Evolutionary conservation across 2,888 invertebrate species (phyloP), one percentile per base, ranked within the genome.

Genomic region (Polydrusus pterygomalis): DNA sequence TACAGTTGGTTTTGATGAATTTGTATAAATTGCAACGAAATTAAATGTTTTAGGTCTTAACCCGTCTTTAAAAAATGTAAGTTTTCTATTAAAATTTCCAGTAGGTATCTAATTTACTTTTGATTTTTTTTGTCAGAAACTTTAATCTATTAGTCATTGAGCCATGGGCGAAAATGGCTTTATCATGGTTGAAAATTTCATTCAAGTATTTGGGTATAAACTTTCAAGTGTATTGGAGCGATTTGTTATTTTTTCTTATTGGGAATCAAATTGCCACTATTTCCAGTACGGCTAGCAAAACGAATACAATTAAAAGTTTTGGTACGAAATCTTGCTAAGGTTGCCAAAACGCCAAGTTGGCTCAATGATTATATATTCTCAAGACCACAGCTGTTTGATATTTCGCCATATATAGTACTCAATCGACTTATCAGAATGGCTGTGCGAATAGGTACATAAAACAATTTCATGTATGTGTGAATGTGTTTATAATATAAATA

Each of bases 391-490:
- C 83, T 83, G 82, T 86, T 86, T 86, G 86, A 86, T 86, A 85
- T 83, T 83, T 85, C 85, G 83, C 80, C 75, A 82, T 80, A 77
- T 54, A 74, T 76, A 75, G 75, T 77, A 62, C 54, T 70, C 70
- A 11, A 79, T 79, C 84, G 85, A 86, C 83, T 85, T 87, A 87
- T 87, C 87, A 86, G 85, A 84, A 84, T 79, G 86, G 85, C 86
- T 87, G 87, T 87, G 86, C 45, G 67, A 62, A 38, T 64, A 74
- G 56, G 74, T 77, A 65, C 70, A 74, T 70, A 74, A 84, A 79
- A 82, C 82, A 83, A 84, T 82, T 81, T 79, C 81, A 81, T 87
- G 86, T 88, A 87, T 81, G 87, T 87, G 88, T 88, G 88, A 87
- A 87, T 87, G 88, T 87, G 87, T 87, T 87, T 77, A 77, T 77